Evolutionary conservation across 1,140 invertebrate species (phyloP).

Genomic region (Euura lappo): DNA sequence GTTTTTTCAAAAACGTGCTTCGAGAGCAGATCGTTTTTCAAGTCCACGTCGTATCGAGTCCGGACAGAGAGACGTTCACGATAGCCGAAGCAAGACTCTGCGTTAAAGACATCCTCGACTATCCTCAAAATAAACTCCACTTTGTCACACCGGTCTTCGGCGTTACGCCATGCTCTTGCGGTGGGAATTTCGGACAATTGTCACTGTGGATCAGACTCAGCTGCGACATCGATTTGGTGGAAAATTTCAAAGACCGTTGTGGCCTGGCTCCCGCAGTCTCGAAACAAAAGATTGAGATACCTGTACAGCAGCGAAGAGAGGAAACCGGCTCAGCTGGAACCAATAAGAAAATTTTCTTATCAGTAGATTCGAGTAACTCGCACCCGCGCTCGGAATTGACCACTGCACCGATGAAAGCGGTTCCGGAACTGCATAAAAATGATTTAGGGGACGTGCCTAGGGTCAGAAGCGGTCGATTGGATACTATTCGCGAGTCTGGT

Average conservation of each 20-base stretch:
- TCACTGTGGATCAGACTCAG: constrained; percentile 48
- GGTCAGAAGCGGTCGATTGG: neutral
- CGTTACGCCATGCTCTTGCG: constrained; percentile 23
- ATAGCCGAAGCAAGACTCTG: constrained; percentile 40
- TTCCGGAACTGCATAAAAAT: neutral
- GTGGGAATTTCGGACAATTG: constrained; percentile 42
- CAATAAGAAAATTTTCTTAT: no score
- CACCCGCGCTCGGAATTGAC: neutral
- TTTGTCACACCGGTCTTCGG: constrained; percentile 41
- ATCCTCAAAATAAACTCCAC: constrained; percentile 51
- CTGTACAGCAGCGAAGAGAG: neutral
- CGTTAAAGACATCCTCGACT: constrained; percentile 46
- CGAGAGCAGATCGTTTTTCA: constrained; percentile 39
- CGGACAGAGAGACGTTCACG: constrained; percentile 21
- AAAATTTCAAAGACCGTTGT: constrained; percentile 34
- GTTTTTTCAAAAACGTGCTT: constrained; percentile 39
- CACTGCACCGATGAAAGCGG: neutral
- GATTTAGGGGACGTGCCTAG: neutral
- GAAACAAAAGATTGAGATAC: neutral
- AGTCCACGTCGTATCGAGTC: constrained; percentile 34
- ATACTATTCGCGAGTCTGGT: neutral
- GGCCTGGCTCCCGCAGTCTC: neutral
- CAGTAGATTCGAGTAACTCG: neutral
- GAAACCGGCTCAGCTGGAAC: neutral
- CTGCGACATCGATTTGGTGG: constrained; percentile 41